These are phyloP conservation scores for Parochlus steinenii DNA, from an alignment of 2,888 invertebrate genomes.

Conservation along the genomic window DNA sequence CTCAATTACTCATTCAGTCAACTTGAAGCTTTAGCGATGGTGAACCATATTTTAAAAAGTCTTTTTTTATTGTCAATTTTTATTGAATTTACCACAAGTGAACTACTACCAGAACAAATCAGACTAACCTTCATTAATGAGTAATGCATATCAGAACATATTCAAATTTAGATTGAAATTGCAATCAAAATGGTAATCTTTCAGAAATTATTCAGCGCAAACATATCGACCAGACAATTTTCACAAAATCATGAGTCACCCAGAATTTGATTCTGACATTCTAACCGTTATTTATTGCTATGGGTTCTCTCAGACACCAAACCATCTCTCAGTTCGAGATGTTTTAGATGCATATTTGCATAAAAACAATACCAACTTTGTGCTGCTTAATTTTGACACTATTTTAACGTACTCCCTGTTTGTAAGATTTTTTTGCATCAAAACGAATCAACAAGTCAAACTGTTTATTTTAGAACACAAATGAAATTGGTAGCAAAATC, in stretches of 20 bases:
- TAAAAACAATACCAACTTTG: constrained; percentile 3
- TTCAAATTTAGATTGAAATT: not conserved
- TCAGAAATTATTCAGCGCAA: constrained; percentile 1
- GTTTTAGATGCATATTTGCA: constrained; percentile 9
- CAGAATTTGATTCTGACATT: constrained; percentile 2
- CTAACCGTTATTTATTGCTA: constrained; percentile 8
- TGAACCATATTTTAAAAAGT: not conserved
- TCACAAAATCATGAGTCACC: not conserved
- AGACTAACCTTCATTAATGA: not conserved
- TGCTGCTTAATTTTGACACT: constrained; percentile 4
- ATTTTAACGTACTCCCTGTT: constrained; percentile 2
- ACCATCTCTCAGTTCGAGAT: constrained; percentile 5
- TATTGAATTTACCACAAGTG: not conserved
- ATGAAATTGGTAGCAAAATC: constrained; percentile 1
- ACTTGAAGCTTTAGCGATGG: not conserved
- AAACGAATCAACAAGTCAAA: not conserved
- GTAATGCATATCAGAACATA: not conserved
- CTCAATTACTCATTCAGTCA: too few species aligned
- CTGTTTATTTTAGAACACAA: constrained; percentile 3
- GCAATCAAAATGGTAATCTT: not conserved
- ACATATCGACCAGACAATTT: constrained; percentile 1
- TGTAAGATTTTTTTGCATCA: not conserved
- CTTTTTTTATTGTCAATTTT: constrained; percentile 2
- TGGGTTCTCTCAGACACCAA: constrained; percentile 6
- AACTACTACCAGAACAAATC: not conserved